phyloP scores from a whole-genome alignment of 1,140 invertebrate genomes.

The Vollenhovia emeryi region DNA sequence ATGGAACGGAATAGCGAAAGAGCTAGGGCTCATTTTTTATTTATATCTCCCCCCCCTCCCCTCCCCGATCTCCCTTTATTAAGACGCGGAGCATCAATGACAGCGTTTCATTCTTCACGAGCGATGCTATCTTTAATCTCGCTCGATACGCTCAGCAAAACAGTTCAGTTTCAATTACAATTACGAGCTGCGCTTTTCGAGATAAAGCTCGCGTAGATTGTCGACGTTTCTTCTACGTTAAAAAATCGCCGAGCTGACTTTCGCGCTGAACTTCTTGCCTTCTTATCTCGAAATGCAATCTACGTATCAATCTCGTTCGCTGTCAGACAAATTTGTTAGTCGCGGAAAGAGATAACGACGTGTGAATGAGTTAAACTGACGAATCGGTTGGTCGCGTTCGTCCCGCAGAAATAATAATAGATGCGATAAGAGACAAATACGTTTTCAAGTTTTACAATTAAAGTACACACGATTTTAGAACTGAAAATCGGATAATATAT shows the following conservation, averaged over 20 bases:
- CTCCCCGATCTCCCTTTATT: conserved; percentile 40
- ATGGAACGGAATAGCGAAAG: neutral
- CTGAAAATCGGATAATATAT: neutral
- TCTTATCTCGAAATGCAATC: neutral
- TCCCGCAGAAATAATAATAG: neutral
- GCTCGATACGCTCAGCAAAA: conserved; percentile 59
- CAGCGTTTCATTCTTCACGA: conserved; percentile 64
- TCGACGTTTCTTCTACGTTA: neutral
- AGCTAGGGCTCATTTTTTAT: conserved; percentile 10
- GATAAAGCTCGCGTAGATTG: neutral
- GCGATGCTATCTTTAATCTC: conserved; percentile 69
- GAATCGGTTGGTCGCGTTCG: neutral
- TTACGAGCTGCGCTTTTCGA: conserved; percentile 1
- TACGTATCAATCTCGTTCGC: neutral
- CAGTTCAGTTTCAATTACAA: conserved; percentile 53
- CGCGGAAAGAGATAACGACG: neutral
- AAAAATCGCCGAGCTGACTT: neutral
- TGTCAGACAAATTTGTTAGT: neutral
- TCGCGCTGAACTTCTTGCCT: neutral
- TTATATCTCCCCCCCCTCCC: neutral
- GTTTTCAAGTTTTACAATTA: neutral
- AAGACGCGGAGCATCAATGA: conserved; percentile 6
- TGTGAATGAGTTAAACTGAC: neutral
- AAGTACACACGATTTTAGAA: neutral
- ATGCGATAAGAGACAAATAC: neutral